Conservation (phyloP, 2,113 vertebrate genomes). For the Pithys albifrons region DNA sequence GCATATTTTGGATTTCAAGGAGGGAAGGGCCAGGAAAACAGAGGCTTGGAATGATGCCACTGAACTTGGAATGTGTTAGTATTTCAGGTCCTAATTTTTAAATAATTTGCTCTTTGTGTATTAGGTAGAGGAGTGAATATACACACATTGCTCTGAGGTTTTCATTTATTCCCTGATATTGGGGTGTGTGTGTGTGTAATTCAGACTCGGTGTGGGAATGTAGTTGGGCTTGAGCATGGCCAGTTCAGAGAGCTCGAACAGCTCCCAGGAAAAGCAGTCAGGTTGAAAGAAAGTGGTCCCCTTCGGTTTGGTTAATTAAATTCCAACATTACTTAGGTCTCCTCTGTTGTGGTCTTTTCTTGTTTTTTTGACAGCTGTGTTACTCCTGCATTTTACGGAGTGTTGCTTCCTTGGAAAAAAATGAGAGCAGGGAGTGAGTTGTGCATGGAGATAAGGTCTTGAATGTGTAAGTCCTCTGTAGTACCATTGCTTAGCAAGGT, state of each 20-base stretch:
- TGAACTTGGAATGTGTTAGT: background rate
- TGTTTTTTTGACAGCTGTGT: background rate
- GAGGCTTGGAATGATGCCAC: background rate
- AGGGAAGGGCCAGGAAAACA: constrained; percentile 54
- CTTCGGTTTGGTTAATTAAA: background rate
- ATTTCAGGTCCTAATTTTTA: background rate
- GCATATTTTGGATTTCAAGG: constrained; percentile 60
- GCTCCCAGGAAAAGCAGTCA: background rate
- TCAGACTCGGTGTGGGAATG: background rate
- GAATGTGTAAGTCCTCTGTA: background rate
- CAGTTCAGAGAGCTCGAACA: background rate
- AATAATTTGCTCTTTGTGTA: background rate
- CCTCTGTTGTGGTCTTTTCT: background rate
- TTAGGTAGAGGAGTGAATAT: background rate
- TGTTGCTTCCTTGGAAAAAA: background rate
- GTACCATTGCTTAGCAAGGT: background rate
- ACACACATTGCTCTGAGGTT: background rate
- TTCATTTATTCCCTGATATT: background rate
- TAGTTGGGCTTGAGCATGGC: background rate
- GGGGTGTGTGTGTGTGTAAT: background rate
- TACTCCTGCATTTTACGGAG: background rate
- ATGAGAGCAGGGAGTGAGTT: background rate
- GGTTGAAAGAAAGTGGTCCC: background rate
- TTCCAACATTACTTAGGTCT: background rate
- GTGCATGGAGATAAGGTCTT: background rate